phyloP scores from a whole-genome alignment of 2,113 vertebrate genomes.

The Silurus glanis region DNA sequence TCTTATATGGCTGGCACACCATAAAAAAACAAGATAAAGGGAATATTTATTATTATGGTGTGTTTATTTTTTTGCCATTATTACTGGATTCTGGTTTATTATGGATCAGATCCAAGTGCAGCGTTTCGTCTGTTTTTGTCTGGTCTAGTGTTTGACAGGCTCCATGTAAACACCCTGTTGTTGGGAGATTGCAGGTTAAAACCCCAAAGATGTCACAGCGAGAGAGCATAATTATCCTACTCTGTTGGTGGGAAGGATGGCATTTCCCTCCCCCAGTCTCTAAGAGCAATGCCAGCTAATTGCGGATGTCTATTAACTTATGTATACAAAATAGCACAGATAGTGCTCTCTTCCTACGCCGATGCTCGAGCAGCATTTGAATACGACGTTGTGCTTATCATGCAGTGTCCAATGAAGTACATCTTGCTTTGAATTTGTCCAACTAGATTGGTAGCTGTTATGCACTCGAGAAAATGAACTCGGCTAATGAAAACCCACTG shows the following conservation, averaged over 20 bases:
- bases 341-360: constrained; percentile 3
- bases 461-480: neutral
- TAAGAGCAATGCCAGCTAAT: constrained; percentile 13
- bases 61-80: neutral
- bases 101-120: neutral
- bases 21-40: neutral
- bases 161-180: constrained; percentile 20
- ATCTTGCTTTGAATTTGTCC: neutral
- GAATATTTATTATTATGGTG: neutral
- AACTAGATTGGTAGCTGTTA: neutral
- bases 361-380: neutral
- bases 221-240: constrained; percentile 18
- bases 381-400: neutral
- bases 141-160: constrained; percentile 12
- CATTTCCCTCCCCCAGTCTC: constrained; percentile 16
- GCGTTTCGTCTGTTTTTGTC: neutral
- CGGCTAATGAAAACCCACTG: neutral
- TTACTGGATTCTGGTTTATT: neutral
- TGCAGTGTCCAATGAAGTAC: neutral
- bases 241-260: constrained; percentile 24
- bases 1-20: neutral
- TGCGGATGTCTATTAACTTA: constrained; percentile 19
- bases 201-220: constrained; percentile 19
- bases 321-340: constrained; percentile 20
- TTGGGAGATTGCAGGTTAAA: constrained; percentile 32